phyloP scores from a whole-genome alignment of 2,797 vertebrate species.

The Pangasius djambal region DNA sequence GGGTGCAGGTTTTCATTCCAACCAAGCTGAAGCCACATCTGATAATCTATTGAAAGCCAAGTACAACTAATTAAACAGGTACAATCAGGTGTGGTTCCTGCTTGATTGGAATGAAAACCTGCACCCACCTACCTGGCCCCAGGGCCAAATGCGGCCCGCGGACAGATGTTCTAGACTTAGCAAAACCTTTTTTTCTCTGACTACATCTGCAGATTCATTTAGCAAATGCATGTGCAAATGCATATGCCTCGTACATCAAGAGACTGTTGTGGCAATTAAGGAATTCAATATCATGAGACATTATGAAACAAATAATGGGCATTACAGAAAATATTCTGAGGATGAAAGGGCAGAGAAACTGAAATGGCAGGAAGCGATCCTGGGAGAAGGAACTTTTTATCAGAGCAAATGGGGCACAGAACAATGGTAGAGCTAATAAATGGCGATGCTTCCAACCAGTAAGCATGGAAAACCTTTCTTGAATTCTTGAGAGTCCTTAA shows the following conservation, averaged over 20 bases:
- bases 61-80: too few relatives aligned
- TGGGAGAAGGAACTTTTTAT: neutral
- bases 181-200: neutral
- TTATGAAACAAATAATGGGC: neutral
- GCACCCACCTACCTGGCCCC: neutral
- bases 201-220: neutral
- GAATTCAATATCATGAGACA: neutral
- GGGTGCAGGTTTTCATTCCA: too few relatives aligned
- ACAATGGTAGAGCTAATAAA: neutral
- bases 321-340: neutral
- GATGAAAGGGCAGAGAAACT: neutral
- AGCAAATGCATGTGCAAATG: neutral
- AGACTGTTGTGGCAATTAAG: neutral
- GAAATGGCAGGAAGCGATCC: neutral
- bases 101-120: too few relatives aligned
- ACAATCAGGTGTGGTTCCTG: too few relatives aligned
- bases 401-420: neutral
- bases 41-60: too few relatives aligned
- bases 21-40: too few relatives aligned
- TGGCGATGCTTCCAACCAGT: neutral
- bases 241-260: neutral
- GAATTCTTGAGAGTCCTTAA: neutral
- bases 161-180: neutral
- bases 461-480: neutral
- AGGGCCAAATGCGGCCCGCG: neutral